A percentile compares a stretch with the other conserved stretches of the same genome.
phyloP scores from a whole-genome alignment of 2,113 vertebrate genomes.

The Cynoglossus semilaevis region DNA sequence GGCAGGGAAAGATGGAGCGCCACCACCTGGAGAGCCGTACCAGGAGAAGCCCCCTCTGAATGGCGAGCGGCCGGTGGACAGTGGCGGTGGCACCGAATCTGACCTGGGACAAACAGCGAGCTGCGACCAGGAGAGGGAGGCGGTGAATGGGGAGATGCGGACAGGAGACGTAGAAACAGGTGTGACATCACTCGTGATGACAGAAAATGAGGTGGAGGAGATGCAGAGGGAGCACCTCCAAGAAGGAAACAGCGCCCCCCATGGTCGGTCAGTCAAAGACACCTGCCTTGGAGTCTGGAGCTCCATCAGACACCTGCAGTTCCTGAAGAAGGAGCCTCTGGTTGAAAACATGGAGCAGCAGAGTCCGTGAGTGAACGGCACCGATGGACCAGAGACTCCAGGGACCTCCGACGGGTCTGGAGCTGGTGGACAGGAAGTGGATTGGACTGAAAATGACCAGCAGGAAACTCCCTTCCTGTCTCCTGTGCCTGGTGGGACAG shows the following conservation, averaged over 20 bases:
- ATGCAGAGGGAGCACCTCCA: conserved; percentile 66
- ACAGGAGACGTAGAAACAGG: conserved; percentile 13
- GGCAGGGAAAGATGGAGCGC: conserved; percentile 69
- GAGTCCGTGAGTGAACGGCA: conserved; percentile 78
- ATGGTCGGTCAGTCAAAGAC: conserved; percentile 74
- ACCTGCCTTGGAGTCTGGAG: conserved; percentile 88
- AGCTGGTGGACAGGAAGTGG: not conserved
- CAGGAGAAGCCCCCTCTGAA: conserved; percentile 28
- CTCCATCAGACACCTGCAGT: conserved; percentile 84
- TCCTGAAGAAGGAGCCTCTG: conserved; percentile 88
- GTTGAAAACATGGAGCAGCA: conserved; percentile 90
- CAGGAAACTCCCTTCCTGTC: too few relatives aligned
- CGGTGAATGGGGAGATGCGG: conserved; percentile 46
- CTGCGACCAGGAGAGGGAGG: not conserved
- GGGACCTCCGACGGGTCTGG: not conserved
- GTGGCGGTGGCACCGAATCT: not conserved
- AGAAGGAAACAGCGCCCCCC: conserved; percentile 31
- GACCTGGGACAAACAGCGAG: not conserved
- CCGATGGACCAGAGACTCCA: not conserved
- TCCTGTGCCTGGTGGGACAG: too few relatives aligned
- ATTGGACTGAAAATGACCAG: not conserved
- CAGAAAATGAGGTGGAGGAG: conserved; percentile 61
- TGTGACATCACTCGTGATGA: conserved; percentile 32
- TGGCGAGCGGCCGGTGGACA: not conserved
- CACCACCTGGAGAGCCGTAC: conserved; percentile 55